These are phyloP conservation scores for Beris chalybata DNA, from an alignment of 2,888 invertebrate species.

Conservation along the genomic window DNA sequence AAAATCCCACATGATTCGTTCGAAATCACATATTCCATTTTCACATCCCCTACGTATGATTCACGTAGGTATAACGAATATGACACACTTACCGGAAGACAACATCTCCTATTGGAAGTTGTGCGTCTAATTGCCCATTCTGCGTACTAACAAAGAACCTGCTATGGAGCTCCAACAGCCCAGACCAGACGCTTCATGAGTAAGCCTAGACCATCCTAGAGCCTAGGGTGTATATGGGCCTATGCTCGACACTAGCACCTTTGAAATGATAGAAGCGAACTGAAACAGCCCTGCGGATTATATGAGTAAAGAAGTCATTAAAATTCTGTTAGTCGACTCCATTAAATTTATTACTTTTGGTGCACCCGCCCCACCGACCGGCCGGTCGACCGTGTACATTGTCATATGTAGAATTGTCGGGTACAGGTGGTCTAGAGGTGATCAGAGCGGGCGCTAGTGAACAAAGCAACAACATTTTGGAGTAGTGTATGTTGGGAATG, in stretches of 20 bases:
- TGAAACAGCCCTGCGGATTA: neutral
- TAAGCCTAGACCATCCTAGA: neutral
- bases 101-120: slow-evolving; percentile 13
- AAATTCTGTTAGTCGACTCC: slow-evolving; percentile 31
- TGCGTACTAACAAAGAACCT: neutral
- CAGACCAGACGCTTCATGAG: neutral
- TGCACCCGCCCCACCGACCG: neutral
- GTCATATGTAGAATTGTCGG: slow-evolving; percentile 24
- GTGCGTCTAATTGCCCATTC: slow-evolving; percentile 14
- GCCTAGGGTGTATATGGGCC: neutral
- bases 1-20: no score
- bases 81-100: neutral
- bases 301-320: slow-evolving; percentile 22
- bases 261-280: neutral
- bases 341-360: slow-evolving; percentile 31
- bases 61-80: no score
- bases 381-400: slow-evolving; percentile 4
- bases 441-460: no score
- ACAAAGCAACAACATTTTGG: no score
- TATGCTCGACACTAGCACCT: neutral
- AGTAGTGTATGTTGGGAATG: no score
- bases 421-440: slow-evolving; percentile 31
- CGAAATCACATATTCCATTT: no score
- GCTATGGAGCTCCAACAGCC: neutral
- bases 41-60: no score